A percentile compares a stretch with the other conserved stretches of the same genome.
Conservation (phyloP, 1,140 invertebrate genomes). For the Goniozus legneri region DNA sequence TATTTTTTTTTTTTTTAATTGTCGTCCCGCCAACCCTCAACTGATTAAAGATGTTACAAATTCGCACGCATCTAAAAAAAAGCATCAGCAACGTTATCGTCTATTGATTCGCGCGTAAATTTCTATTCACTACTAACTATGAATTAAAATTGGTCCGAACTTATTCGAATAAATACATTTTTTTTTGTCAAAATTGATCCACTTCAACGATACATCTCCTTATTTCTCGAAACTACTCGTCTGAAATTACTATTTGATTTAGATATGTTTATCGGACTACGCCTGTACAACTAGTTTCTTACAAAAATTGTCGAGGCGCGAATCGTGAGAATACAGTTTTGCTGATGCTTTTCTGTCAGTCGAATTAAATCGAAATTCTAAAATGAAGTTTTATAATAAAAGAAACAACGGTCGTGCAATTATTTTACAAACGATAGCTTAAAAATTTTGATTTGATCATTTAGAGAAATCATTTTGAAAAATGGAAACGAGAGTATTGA, state of each 20-base stretch:
- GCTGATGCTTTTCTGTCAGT: neutral
- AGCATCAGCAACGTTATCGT: neutral
- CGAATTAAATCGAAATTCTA: neutral
- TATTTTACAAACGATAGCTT: neutral
- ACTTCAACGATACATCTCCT: neutral
- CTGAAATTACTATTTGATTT: neutral
- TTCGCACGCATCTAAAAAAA: neutral
- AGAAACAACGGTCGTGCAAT: no score
- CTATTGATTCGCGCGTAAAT: neutral
- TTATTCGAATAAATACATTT: neutral
- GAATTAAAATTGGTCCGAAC: neutral
- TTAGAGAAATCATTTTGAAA: neutral
- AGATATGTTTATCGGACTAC: neutral
- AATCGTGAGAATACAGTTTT: neutral
- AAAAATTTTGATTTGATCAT: no score
- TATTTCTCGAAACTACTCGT: neutral
- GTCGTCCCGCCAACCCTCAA: neutral
- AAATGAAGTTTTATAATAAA: neutral
- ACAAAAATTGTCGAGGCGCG: neutral
- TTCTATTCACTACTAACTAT: neutral
- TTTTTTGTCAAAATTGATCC: neutral
- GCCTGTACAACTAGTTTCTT: neutral
- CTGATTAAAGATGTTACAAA: neutral
- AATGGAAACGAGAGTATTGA: slow-evolving; percentile 4
- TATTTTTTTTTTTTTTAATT: slow-evolving; percentile 8